Conservation (phyloP, 2,113 vertebrate species). For the Macroglossus sobrinus region DNA sequence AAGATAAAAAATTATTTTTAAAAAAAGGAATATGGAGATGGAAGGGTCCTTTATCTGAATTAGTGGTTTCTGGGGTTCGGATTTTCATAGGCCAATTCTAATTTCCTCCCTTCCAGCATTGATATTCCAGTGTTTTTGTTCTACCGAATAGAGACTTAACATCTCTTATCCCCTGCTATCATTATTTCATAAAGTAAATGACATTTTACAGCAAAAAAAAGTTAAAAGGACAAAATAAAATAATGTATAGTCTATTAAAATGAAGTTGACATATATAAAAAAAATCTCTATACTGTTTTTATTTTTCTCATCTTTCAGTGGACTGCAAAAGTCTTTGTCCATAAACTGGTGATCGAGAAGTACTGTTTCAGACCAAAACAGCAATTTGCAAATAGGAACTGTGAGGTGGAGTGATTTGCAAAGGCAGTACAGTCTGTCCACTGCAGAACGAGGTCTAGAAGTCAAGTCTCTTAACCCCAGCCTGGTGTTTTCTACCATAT, state of each 20-base stretch:
- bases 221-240: not conserved
- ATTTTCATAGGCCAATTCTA: not conserved
- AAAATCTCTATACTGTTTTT: not conserved
- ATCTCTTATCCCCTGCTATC: not conserved
- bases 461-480: not conserved
- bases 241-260: not conserved
- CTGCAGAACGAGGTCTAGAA: not conserved
- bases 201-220: not conserved
- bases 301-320: not conserved
- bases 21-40: not conserved
- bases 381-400: not conserved
- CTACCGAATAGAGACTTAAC: not conserved
- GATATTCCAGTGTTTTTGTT: not conserved
- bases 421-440: not conserved
- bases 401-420: not conserved
- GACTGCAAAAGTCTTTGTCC: not conserved
- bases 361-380: not conserved
- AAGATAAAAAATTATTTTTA: too few species aligned
- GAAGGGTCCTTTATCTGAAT: not conserved
- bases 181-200: conserved; percentile 32
- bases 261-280: not conserved
- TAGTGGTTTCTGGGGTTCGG: not conserved
- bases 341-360: not conserved
- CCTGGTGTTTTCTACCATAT: not conserved
- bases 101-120: not conserved